Base-by-base conservation (phyloP, 1,140 invertebrate species). In the Anoplophora glabripennis region DNA sequence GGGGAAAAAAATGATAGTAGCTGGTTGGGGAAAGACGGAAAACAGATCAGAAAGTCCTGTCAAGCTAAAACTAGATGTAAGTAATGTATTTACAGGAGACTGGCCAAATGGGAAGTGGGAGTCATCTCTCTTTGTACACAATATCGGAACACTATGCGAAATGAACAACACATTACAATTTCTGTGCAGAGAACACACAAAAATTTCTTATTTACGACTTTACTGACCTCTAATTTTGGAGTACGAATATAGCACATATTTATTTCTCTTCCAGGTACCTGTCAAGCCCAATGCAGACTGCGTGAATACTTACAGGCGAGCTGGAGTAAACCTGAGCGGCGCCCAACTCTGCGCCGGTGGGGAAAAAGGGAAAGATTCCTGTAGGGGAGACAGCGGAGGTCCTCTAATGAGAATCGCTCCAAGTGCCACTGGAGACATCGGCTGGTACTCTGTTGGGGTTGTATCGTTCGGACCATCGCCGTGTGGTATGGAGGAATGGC, bases 21-120 rank as follows among this genome's bases (percentile, higher is more conserved):
- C 89, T 1, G 91, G 91, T 8, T 93, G 91, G 91, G 91, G 91
- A 7, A 86, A 83, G 73, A 89, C 87, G 1, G 87, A 89, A 70
- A 78, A 66, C 14, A 75, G 77, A 67, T 80, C 82, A 0, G 69
- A 74, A 1, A 85, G 83, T 11, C 74, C 77, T 37, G 36, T 84
- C 0, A 84, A 84, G 59, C 41, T 85, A 2, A 84, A 85, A 60
- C 72, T 73, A 8, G 49, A 61, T 21, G 68, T 70, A 59, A 65
- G 45, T n/a, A n/a, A n/a, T n/a, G n/a, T 38, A 8, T 35, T 12
- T 3, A 17, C 40, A 41, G 7, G 2, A 41, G 21, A 28, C 21
- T 28, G 2, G 21, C 21, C 21, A 28, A 3, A 3, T 28, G 21
- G 5, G 21, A 28, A 28, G n/a, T n/a, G n/a, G n/a, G n/a, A n/a